Percentiles rank a stretch among this genome's conserved stretches.
These are phyloP conservation scores for Cyprinodon brontotheroides DNA, from an alignment of 2,113 vertebrate genomes.

Conservation along the genomic window DNA sequence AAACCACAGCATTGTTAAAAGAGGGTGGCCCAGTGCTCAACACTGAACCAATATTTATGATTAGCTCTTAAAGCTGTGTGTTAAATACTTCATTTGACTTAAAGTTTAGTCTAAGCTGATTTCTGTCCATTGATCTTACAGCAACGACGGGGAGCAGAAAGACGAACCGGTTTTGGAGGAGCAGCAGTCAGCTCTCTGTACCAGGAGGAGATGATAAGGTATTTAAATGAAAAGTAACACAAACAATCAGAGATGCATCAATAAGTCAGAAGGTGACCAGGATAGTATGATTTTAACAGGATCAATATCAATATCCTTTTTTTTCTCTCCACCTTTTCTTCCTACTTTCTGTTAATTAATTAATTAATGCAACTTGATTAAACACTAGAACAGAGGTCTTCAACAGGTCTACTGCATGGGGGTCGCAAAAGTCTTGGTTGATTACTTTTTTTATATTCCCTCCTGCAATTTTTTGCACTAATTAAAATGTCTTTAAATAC, in stretches of 20 bases:
- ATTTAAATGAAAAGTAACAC: slow-evolving; percentile 25
- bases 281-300: background rate
- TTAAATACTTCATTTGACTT: background rate
- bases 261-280: no score
- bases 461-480: no score
- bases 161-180: slow-evolving; percentile 85
- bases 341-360: no score
- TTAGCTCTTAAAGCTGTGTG: background rate
- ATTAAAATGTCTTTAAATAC: no score
- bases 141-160: slow-evolving; percentile 86
- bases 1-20: slow-evolving; percentile 6
- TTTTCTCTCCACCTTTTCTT: no score
- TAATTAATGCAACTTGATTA: background rate
- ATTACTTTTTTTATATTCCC: no score
- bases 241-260: background rate
- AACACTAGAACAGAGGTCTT: background rate
- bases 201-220: slow-evolving; percentile 97
- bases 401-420: no score
- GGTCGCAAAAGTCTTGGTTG: no score
- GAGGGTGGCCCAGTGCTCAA: background rate
- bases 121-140: slow-evolving; percentile 62
- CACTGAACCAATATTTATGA: background rate
- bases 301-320: background rate
- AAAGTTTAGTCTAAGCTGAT: background rate
- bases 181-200: slow-evolving; percentile 93